Base-by-base conservation (phyloP, 2,888 invertebrate species). In the Agrilus cyanescens region DNA sequence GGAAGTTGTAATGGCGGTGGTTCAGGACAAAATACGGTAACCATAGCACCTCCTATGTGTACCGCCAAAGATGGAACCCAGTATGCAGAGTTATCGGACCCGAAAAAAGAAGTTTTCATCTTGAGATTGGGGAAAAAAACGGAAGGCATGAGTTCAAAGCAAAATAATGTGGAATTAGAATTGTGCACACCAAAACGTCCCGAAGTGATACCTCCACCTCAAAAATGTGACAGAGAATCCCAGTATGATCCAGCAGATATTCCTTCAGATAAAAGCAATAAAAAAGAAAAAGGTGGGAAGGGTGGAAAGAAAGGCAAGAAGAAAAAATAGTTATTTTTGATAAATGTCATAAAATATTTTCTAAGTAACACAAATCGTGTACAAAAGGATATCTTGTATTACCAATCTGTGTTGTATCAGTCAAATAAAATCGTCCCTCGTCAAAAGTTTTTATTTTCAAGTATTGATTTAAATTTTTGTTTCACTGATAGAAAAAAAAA, bases 61-160 rank as follows among this genome's bases (percentile, higher is more conserved):
- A 68, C 70, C 12, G 70, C 71, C 0, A 69, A 73, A 0, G 74
- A 72, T 49, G 76, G 76, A 0, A 73, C 75, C 0, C 62, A 72
- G 41, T 73, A 74, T 4, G 71, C 75, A 12, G 76, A 78, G 54
- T 65, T 75, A 4, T 60, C 76, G 0, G 79, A 83, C 53, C 78
- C 80, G 0, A 76, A 82, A 39, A 79, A 79, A 53, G 83, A 84
- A 52, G 74, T 82, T 1, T 84, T 84, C 50, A 68, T 85, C 4
- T 63, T 85, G 37, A 75, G 80, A 54, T 79, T 86, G 43, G 85
- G 85, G 2, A 85, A 83, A 56, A 85, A 85, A 57, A 76, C 77
- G 1, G 80, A 80, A 29, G 78, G 79, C 0, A 75, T 74, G 34
- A 77, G 77, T 46, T n/a, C n/a, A n/a, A 83, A 83, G 65, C 81